phyloP scores from a whole-genome alignment of 2,113 vertebrate species.

The Myodes glareolus region DNA sequence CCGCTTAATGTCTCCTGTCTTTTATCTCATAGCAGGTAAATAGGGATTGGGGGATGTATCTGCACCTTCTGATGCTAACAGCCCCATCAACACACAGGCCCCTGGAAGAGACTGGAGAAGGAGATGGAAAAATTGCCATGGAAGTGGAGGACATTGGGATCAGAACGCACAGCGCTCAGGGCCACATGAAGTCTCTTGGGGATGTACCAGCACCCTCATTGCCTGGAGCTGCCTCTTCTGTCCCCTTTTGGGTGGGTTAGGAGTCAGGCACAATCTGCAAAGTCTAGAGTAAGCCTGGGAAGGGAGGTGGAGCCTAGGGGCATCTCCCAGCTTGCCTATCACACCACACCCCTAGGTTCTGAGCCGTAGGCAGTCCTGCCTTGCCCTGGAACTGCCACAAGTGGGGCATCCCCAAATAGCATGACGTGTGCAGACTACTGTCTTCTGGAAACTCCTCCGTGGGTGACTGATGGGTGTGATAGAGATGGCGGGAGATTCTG shows the following conservation, averaged over 20 bases:
- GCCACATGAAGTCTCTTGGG: background rate
- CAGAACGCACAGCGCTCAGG: background rate
- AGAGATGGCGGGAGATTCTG: background rate
- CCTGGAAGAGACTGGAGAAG: background rate
- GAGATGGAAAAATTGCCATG: background rate
- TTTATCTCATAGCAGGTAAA: background rate
- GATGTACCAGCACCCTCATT: background rate
- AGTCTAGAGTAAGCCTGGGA: background rate
- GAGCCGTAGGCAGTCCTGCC: background rate
- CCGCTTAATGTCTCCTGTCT: background rate
- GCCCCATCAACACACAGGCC: background rate
- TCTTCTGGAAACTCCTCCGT: constrained; percentile 20
- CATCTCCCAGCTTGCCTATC: background rate
- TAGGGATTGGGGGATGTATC: background rate
- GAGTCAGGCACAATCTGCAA: background rate
- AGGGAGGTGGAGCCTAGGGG: background rate
- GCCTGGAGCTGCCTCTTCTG: background rate
- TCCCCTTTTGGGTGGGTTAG: background rate
- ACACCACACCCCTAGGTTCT: no score
- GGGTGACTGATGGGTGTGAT: background rate
- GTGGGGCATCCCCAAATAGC: background rate
- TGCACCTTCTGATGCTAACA: background rate
- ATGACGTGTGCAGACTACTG: background rate
- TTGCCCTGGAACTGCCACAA: background rate
- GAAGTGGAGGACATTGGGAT: background rate